Evolutionary conservation across 2,113 vertebrate species (phyloP), one percentile per base, ranked within the genome.

Genomic region (Gorsachius goisagi): DNA sequence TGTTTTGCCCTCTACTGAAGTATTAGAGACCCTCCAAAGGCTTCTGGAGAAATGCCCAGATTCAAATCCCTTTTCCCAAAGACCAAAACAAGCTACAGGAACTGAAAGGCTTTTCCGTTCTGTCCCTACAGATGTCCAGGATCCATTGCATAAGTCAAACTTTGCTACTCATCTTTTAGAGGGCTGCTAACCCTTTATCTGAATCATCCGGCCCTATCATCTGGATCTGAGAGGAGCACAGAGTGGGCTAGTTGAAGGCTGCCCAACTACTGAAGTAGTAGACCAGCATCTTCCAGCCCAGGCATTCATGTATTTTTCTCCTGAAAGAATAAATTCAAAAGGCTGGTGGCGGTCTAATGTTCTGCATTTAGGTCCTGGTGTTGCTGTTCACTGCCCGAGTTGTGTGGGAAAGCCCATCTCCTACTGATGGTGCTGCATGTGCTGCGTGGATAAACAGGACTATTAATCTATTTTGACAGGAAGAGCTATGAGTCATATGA

Each of bases 401-500:
- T 69, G 15, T 69, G 66, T 47, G 3, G 82, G 53, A 94, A 95
- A 90, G 24, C 41, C 32, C 9, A 3, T 88, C 33, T 88, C 20
- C 60, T 71, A 4, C 19, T 62, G 27, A 53, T 62, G 20, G 13
- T 56, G 18, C 20, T 71, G 15, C 72, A 84, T 76, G 37, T 69
- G 60, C 27, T 91, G 23, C 6, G 1, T 77, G 22, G 37, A 77
- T 95, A 88, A 91, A 93, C 63, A 83, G 47, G 37, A 24, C 45
- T 77, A 59, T 83, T 83, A 85, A 66, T 83, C 63, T 89, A 3
- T 68, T 73, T 83, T 85, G 78, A 91, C 71, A 74, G 37, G 81
- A 94, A 90, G 60, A 72, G 12, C 32, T 67, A 89, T 88, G 91
- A 94, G 59, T 95, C 77, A 88, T 91, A 73, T 6, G 55, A 85